Percentiles rank a stretch among this genome's conserved stretches.
These are phyloP conservation scores for Magallana gigas DNA, from an alignment of 1,140 invertebrate species.

Conservation along the genomic window DNA sequence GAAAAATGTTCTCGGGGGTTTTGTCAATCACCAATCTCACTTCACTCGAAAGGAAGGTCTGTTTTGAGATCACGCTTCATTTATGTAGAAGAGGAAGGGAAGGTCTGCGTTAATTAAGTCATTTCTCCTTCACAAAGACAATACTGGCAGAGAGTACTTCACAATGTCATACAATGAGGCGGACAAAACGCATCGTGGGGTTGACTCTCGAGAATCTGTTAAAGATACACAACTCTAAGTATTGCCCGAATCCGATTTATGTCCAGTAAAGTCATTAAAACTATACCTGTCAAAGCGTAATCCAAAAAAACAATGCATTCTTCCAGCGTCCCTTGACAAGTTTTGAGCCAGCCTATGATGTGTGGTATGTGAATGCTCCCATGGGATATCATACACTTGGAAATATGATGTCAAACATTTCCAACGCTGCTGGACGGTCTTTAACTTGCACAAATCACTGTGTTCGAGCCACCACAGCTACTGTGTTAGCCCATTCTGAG, in stretches of 20 bases:
- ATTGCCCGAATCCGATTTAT: background rate
- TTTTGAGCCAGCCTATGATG: background rate
- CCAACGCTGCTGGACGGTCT: conserved; percentile 30
- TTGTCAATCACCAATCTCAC: too few species aligned
- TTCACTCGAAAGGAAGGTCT: background rate
- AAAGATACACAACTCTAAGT: background rate
- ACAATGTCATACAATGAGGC: background rate
- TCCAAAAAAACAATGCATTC: conserved; percentile 12
- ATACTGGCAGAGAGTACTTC: background rate
- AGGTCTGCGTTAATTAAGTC: background rate
- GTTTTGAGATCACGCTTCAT: background rate
- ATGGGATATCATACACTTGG: conserved; percentile 24
- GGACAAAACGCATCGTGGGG: background rate
- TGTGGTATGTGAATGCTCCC: conserved; percentile 35
- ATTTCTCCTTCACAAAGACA: background rate
- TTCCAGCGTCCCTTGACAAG: conserved; percentile 29
- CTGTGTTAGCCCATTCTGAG: conserved; percentile 17
- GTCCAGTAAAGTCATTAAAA: background rate
- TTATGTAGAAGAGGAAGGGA: background rate
- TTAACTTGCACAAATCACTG: conserved; percentile 37
- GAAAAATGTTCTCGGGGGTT: background rate
- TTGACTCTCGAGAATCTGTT: background rate
- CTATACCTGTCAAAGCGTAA: background rate
- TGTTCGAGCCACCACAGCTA: conserved; percentile 16
- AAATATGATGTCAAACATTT: conserved; percentile 46